A percentile compares a stretch with the other conserved stretches of the same genome.
These are phyloP conservation scores for Salmo trutta DNA, from an alignment of 2,797 vertebrate species.

Conservation along the genomic window DNA sequence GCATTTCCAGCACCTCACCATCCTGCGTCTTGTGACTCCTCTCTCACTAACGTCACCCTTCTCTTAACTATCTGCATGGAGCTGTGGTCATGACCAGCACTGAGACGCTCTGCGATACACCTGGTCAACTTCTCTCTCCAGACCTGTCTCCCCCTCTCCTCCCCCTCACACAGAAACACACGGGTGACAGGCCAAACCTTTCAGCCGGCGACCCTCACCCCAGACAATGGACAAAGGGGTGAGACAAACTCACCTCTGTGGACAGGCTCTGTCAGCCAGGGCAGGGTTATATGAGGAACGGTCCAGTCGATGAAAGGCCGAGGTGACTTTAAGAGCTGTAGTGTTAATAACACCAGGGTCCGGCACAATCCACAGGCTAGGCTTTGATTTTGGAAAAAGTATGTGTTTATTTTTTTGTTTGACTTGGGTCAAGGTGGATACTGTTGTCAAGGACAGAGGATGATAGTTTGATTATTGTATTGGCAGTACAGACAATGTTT, in stretches of 20 bases:
- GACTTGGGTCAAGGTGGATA: conserved; percentile 22
- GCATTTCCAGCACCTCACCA: conserved; percentile 78
- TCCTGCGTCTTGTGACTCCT: conserved; percentile 68
- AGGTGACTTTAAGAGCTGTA: conserved; percentile 71
- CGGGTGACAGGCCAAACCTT: conserved; percentile 41
- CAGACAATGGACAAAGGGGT: conserved; percentile 79
- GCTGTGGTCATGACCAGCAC: conserved; percentile 66
- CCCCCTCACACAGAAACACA: conserved; percentile 49
- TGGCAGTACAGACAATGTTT: background rate
- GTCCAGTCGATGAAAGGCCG: conserved; percentile 68
- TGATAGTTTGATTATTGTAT: background rate
- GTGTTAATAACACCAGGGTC: conserved; percentile 26
- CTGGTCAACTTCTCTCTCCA: conserved; percentile 50
- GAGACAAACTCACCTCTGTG: conserved; percentile 45
- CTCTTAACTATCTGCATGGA: conserved; percentile 56
- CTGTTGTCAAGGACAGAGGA: background rate
- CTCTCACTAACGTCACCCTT: conserved; percentile 35
- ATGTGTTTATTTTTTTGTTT: conserved; percentile 41
- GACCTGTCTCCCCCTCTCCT: conserved; percentile 12
- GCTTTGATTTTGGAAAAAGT: background rate
- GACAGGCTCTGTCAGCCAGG: conserved; percentile 66
- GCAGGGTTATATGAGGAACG: conserved; percentile 47
- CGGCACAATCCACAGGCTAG: conserved; percentile 6
- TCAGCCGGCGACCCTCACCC: conserved; percentile 47
- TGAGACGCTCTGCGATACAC: conserved; percentile 49